Evolutionary conservation across 2,888 invertebrate species (phyloP), one percentile per base, ranked within the genome.

Genomic region (Sepiola atlantica): DNA sequence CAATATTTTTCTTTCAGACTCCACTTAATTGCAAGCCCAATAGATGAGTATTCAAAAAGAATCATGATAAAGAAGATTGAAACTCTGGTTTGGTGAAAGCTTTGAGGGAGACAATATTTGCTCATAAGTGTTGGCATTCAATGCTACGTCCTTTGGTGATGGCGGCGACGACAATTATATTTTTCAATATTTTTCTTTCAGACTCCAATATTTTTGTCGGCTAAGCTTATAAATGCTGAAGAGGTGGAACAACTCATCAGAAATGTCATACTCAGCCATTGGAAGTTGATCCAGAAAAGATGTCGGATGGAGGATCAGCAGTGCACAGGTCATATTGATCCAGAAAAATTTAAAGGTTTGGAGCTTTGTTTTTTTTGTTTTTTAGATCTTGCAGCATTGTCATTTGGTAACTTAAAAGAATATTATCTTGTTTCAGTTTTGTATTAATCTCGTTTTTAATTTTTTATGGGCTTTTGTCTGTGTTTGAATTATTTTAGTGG

Each of bases 171-270:
- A 61, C 57, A 21, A 21, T 61, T 61, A 21, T 61, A 61, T 24
- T 61, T 92, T 35, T 92, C 20, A 92, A n/a, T 92, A 55, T 92
- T 45, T 92, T n/a, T 28, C 54, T 14, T 54, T n/a, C n/a, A 92
- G 28, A 55, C 90, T 1, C 12, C n/a, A 92, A 28, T 20, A 92
- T 45, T n/a, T 35, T 35, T 14, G 35, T 35, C 91, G 35, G 35
- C 45, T 35, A n/a, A 97, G 0, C 94, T 97, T 94, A 96, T 97
- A 10, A 97, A 97, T 95, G 97, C 97, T 0, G 97, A 97, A 94
- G 93, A 94, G 28, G 96, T 96, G 18, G 97, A 97, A 94, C 94
- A 94, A 54, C 95, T 95, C 35, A 95, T 97, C 4, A 96, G 96
- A 94, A 96, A 96, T 92, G 95, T 95, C 3, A 95, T 97, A 54